Base-by-base conservation (phyloP, 1,140 invertebrate species). In the Mycetomoellerius zeteki region DNA sequence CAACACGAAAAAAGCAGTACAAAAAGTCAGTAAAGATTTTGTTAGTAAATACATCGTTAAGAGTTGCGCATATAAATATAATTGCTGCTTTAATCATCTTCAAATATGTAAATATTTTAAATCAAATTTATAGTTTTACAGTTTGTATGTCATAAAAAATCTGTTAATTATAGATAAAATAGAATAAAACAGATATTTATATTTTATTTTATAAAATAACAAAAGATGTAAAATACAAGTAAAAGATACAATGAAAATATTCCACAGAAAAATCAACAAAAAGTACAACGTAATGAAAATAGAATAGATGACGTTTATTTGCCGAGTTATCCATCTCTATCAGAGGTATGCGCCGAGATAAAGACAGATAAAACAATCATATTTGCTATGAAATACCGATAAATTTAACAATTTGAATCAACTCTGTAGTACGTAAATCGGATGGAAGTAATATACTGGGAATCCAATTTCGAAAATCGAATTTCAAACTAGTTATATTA, bases 241-340 rank as follows among this genome's bases (percentile, higher is more conserved):
- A 16, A 24, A 76, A 37, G 3, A 16, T 58, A 58, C 3, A 0
- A 24, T 62, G 5, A 30, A 16, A 62, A 71, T 69, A 69, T 24
- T 58, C 3, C 16, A 24, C 3, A 24, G 12, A 72, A 72, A 27
- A 56, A 16, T 67, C 1, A 33, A 30, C 12, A 47, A 52, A 50
- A 52, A 67, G 7, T 21, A 52, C 16, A 54, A 60, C 2, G 10
- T 21, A 54, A 62, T 2, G 19, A 60, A 78, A 6, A 80, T 8
- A 65, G 3, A 78, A 52, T 76, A 60, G 7, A 24, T 65, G 7
- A 69, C n/a, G 0, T 69, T 80, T 80, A 56, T 69, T 78, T 21
- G 21, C 14, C 37, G 16, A 82, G 58, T 47, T 30, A 60, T 21
- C 24, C 33, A n/a, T 47, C 5, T 73, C 14, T 47, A 37, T 27